A percentile compares a stretch with the other conserved stretches of the same genome.
Conservation (phyloP, 2,797 vertebrate species). For the Darevskia nairensis region DNA sequence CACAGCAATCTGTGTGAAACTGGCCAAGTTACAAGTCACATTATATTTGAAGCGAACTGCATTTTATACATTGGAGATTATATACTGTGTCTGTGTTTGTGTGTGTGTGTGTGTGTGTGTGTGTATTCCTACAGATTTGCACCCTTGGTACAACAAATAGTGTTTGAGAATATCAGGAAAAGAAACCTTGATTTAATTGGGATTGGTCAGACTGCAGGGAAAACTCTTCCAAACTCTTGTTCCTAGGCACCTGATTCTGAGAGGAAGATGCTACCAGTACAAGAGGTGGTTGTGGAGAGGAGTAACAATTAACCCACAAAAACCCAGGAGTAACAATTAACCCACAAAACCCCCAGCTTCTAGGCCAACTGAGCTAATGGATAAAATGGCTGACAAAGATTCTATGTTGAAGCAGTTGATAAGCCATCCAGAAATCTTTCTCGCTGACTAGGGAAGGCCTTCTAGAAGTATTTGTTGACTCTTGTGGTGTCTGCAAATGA, state of each 20-base stretch:
- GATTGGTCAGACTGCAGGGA: not conserved
- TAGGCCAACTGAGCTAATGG: not conserved
- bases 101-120: too few relatives aligned
- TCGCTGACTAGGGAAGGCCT: not conserved
- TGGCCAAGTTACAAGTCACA: constrained; percentile 23
- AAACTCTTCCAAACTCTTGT: not conserved
- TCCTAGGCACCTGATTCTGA: not conserved
- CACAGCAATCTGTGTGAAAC: constrained; percentile 28
- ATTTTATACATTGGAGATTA: not conserved
- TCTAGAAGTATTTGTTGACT: not conserved
- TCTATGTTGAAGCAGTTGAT: not conserved
- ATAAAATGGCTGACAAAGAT: not conserved
- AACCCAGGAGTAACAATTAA: not conserved
- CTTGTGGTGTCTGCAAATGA: not conserved
- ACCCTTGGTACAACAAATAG: not conserved
- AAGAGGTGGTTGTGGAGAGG: not conserved
- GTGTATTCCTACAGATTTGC: not conserved
- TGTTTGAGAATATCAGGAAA: constrained; percentile 9
- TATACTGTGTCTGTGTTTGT: too few relatives aligned
- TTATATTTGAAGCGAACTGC: constrained; percentile 2
- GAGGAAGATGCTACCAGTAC: not conserved
- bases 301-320: not conserved
- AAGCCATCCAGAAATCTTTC: not conserved
- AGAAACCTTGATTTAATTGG: not conserved
- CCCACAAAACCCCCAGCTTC: not conserved